Conservation (phyloP, 2,888 invertebrate genomes). For the Pharmacophagus antenor region DNA sequence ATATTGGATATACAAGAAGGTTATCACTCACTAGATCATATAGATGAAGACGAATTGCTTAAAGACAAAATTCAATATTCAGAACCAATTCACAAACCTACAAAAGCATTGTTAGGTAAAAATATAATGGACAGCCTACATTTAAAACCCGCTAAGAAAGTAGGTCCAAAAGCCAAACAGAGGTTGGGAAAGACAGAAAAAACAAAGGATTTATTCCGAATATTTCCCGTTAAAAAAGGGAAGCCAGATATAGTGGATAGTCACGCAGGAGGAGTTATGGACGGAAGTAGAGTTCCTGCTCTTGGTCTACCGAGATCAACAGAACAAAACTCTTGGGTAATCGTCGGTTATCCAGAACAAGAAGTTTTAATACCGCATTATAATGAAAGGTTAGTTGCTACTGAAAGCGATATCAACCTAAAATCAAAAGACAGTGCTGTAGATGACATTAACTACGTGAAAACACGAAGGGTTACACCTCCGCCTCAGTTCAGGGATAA, state of each 20-base stretch:
- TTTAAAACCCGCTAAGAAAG: slow-evolving; percentile 71
- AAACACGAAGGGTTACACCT: slow-evolving; percentile 63
- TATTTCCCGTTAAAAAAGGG: slow-evolving; percentile 67
- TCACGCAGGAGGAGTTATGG: slow-evolving; percentile 63
- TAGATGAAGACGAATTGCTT: slow-evolving; percentile 61
- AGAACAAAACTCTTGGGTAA: slow-evolving; percentile 68
- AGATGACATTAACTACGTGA: slow-evolving; percentile 47
- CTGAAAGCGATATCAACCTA: slow-evolving; percentile 50
- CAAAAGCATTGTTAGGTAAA: slow-evolving; percentile 69
- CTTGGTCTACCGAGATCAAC: slow-evolving; percentile 66
- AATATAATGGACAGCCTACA: slow-evolving; percentile 76
- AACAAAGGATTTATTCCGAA: slow-evolving; percentile 61
- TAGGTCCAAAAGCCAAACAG: slow-evolving; percentile 72
- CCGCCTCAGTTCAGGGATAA: slow-evolving; percentile 75
- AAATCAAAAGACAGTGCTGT: slow-evolving; percentile 48
- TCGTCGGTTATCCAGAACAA: slow-evolving; percentile 67
- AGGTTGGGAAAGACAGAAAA: slow-evolving; percentile 61
- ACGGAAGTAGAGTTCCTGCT: slow-evolving; percentile 69
- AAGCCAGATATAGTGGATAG: slow-evolving; percentile 56
- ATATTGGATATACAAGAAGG: slow-evolving; percentile 76
- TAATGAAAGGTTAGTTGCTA: slow-evolving; percentile 64
- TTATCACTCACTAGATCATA: slow-evolving; percentile 70
- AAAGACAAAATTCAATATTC: slow-evolving; percentile 45
- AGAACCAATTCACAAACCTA: slow-evolving; percentile 63
- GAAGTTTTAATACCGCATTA: slow-evolving; percentile 70